phyloP scores from a whole-genome alignment of 2,888 invertebrate species.

The Cataglyphis cursor region DNA sequence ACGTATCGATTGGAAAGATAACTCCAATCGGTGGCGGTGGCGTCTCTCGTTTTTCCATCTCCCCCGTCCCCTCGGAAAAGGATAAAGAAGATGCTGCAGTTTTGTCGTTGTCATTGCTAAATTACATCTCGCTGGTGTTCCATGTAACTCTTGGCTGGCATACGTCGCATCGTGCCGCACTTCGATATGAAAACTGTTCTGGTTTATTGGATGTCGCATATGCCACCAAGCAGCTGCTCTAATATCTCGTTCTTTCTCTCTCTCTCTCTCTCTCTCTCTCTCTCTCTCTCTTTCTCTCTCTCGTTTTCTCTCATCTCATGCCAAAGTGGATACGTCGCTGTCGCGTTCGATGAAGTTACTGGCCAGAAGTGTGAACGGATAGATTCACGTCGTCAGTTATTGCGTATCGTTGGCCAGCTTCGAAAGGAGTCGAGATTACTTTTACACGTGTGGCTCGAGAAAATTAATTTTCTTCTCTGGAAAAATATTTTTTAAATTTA shows the following conservation, averaged over 20 bases:
- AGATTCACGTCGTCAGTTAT: conserved; percentile 14
- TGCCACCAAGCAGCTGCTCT: conserved; percentile 72
- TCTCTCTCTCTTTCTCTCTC: background rate
- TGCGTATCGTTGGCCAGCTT: background rate
- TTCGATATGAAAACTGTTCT: conserved; percentile 67
- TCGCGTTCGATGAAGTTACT: conserved; percentile 41
- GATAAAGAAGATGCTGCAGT: conserved; percentile 29
- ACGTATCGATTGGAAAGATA: conserved; percentile 36
- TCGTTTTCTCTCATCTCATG: background rate
- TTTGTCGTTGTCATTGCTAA: conserved; percentile 43
- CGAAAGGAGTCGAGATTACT: background rate
- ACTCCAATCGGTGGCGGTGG: conserved; percentile 19
- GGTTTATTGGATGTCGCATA: conserved; percentile 72
- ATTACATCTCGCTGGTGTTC: conserved; percentile 24
- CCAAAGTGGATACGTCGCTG: conserved; percentile 29
- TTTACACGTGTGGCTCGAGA: background rate
- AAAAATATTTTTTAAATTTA: too few species aligned
- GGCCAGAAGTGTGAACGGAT: conserved; percentile 27
- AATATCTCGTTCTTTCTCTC: background rate
- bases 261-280: background rate
- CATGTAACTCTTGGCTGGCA: background rate
- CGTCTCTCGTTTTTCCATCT: background rate
- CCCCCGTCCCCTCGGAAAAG: background rate
- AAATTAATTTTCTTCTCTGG: conserved; percentile 15
- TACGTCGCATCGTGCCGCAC: conserved; percentile 11